Conservation (phyloP, 2,113 vertebrate species). For the Centropus unirufus region DNA sequence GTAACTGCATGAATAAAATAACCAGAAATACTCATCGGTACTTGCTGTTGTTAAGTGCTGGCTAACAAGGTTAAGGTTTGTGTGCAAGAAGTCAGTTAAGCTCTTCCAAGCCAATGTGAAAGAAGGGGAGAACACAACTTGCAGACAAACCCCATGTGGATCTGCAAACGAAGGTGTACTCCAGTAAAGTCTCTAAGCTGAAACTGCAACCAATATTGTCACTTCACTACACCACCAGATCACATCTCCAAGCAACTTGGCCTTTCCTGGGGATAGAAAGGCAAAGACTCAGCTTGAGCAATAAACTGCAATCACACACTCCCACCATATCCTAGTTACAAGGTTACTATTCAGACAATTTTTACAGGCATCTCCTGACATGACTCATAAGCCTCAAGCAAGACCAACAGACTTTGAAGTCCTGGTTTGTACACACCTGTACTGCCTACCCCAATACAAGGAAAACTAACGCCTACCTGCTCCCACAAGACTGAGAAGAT, state of each 20-base stretch:
- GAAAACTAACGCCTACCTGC: not conserved
- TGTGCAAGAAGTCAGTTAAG: not conserved
- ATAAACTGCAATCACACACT: not conserved
- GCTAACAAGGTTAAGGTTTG: not conserved
- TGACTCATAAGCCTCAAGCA: rapidly evolving
- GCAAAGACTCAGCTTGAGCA: not conserved
- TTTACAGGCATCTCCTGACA: not conserved
- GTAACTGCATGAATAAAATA: not conserved
- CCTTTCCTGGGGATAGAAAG: not conserved
- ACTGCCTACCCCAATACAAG: not conserved
- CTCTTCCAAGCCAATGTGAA: not conserved
- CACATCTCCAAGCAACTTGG: not conserved
- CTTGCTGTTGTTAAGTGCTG: not conserved
- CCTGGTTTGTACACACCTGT: not conserved
- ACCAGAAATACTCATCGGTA: not conserved
- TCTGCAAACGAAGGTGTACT: not conserved
- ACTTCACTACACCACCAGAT: not conserved
- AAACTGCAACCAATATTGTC: not conserved
- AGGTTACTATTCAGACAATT: not conserved
- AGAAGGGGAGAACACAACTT: not conserved
- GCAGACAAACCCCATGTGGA: not conserved
- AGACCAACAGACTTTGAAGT: not conserved
- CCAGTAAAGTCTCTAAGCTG: not conserved
- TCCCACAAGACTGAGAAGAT: not conserved
- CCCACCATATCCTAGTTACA: not conserved